Base-by-base conservation (phyloP, 2,888 invertebrate species). In the Diploptera punctata region DNA sequence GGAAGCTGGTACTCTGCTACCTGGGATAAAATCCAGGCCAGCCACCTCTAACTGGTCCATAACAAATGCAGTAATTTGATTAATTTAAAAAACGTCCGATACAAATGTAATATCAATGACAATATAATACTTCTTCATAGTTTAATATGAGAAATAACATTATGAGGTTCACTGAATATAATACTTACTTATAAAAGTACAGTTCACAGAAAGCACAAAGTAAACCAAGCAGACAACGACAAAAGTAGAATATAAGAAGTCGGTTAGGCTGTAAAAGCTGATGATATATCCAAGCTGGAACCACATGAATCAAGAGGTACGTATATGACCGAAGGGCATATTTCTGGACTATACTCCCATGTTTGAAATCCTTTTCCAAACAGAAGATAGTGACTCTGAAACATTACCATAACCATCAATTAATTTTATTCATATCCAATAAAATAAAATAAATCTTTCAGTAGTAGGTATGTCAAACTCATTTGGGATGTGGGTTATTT, bases 331-430 rank as follows among this genome's bases (percentile, higher is more conserved):
- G 88, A 62, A 99, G 88, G 0, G 97, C 98, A 83, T 91, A 99
- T 74, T n/a, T 88, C 86, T 0, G 99, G 98, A 80, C 98, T 97
- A 83, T 99, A 99, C 83, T 99, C 99, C 99, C 99, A 99, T 33
- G 99, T 99, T 86, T 99, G 99, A 74, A 99, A 89, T 4, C 99
- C 99, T 80, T 88, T 90, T 9, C 96, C 97, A 81, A 96, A 97
- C 67, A 99, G 89, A 85, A 92, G 80, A 85, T 86, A 89, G 79
- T 93, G 91, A 70, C 89, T 86, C 89, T 89, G 80, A 70, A 81
- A 82, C 67, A 72, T 21, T 70, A 19, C n/a, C n/a, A n/a, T n/a
- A 1, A 4, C 19, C 0, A 57, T 13, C 1, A 24, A 2, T 49
- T 49, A 49, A 16, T 5, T 7, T 49, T 5, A 7, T 7, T 18